A percentile compares a stretch with the other conserved stretches of the same genome.
These are phyloP conservation scores for Scaptomyza graminum DNA, from an alignment of 1,140 invertebrate species.

Conservation along the genomic window DNA sequence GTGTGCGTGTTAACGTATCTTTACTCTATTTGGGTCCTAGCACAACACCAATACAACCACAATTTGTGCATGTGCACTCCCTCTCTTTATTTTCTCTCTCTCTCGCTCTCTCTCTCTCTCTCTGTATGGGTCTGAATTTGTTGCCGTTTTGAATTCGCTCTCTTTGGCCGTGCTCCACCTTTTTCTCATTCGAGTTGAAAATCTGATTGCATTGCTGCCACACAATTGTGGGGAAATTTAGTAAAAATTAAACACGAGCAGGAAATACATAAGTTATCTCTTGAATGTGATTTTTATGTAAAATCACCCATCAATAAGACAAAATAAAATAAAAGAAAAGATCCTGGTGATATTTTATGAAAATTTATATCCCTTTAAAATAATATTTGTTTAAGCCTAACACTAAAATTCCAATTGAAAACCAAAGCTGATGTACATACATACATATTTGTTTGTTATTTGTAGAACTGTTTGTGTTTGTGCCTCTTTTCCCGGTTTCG, in stretches of 20 bases:
- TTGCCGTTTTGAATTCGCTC: neutral
- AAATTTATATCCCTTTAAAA: too few relatives aligned
- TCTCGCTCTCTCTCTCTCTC: neutral
- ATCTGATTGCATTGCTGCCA: slow-evolving; percentile 41
- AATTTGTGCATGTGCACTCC: slow-evolving; percentile 18
- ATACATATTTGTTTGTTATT: slow-evolving; percentile 12
- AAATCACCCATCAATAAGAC: neutral
- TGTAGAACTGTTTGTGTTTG: slow-evolving; percentile 3
- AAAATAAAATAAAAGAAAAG: too few relatives aligned
- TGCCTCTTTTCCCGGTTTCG: slow-evolving; percentile 4
- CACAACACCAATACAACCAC: slow-evolving; percentile 55
- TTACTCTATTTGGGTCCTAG: slow-evolving; percentile 58
- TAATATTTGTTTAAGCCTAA: too few relatives aligned
- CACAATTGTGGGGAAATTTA: slow-evolving; percentile 24
- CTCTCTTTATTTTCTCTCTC: slow-evolving; percentile 17
- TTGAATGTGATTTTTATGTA: neutral
- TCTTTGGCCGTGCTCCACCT: slow-evolving; percentile 8
- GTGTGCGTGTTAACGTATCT: slow-evolving; percentile 26
- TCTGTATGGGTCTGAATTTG: neutral
- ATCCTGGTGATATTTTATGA: too few relatives aligned
- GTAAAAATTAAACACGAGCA: slow-evolving; percentile 20
- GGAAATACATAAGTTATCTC: slow-evolving; percentile 14
- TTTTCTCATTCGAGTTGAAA: slow-evolving; percentile 67
- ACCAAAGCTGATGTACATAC: too few relatives aligned
- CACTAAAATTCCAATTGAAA: too few relatives aligned